Conservation (phyloP, 1,140 invertebrate genomes). For the Asobara japonica region DNA sequence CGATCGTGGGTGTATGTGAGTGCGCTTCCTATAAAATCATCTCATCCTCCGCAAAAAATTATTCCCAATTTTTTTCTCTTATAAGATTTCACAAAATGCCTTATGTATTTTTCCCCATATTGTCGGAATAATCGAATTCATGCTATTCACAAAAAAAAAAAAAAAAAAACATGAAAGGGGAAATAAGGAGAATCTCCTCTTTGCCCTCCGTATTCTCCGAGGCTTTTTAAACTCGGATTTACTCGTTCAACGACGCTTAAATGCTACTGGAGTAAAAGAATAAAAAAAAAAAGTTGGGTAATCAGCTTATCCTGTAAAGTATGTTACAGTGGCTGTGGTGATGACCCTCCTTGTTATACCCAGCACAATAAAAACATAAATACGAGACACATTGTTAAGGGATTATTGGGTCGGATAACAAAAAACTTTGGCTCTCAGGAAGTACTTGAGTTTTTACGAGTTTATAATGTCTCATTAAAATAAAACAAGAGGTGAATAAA, state of each 20-base stretch:
- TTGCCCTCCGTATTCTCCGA: constrained; percentile 7
- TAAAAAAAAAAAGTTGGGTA: constrained; percentile 38
- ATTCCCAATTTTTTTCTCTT: no score
- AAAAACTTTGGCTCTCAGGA: neutral
- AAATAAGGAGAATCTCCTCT: neutral
- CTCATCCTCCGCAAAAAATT: no score
- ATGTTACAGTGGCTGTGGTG: constrained; percentile 29
- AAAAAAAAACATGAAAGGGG: neutral
- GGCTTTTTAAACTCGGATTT: constrained; percentile 27
- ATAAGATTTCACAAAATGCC: no score
- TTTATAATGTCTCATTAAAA: constrained; percentile 5
- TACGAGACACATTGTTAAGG: constrained; percentile 1
- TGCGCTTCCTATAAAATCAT: no score
- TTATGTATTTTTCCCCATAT: no score
- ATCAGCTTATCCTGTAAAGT: constrained; percentile 40
- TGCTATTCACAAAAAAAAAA: neutral
- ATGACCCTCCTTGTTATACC: constrained; percentile 5
- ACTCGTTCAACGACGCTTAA: constrained; percentile 30
- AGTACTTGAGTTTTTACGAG: neutral
- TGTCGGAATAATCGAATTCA: neutral
- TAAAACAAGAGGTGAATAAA: constrained; percentile 1
- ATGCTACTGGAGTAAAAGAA: constrained; percentile 33
- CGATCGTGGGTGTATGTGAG: no score
- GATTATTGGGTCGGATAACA: constrained; percentile 1
- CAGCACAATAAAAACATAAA: constrained; percentile 1